These are phyloP conservation scores for Euthynnus affinis DNA, from an alignment of 2,797 vertebrate species.

Conservation along the genomic window DNA sequence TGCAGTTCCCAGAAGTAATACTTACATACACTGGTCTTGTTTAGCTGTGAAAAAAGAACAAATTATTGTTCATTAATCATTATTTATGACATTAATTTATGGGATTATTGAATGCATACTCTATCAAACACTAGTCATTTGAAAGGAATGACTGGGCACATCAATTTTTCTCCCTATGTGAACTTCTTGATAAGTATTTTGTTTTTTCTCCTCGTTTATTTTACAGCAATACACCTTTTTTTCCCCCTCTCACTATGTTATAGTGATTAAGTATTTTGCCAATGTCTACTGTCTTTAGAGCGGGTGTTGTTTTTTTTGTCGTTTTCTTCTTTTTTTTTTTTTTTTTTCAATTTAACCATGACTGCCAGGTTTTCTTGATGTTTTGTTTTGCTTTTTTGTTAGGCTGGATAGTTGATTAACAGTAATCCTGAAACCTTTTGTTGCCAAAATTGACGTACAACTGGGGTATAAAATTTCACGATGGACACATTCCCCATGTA, in stretches of 20 bases:
- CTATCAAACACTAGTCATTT: constrained; percentile 75
- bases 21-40: constrained; percentile 82
- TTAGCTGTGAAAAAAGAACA: constrained; percentile 85
- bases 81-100: constrained; percentile 87
- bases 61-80: constrained; percentile 82
- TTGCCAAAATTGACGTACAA: constrained; percentile 80
- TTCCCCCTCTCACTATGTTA: constrained; percentile 67
- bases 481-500: constrained; percentile 54
- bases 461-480: constrained; percentile 56
- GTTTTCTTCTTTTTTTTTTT: neutral
- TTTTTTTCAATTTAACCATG: constrained; percentile 66
- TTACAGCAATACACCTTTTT: constrained; percentile 76
- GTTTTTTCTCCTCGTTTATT: constrained; percentile 61
- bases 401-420: constrained; percentile 70
- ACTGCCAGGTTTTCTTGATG: constrained; percentile 82
- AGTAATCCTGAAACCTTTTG: constrained; percentile 73
- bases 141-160: constrained; percentile 71
- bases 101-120: constrained; percentile 76
- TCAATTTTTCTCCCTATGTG: constrained; percentile 73
- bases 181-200: constrained; percentile 68
- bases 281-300: constrained; percentile 75
- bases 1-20: constrained; percentile 66
- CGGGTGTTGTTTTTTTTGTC: constrained; percentile 54
- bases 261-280: constrained; percentile 78
- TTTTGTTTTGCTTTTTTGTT: constrained; percentile 72